Conservation (phyloP, 2,113 vertebrate genomes). For the Sorex araneus region DNA sequence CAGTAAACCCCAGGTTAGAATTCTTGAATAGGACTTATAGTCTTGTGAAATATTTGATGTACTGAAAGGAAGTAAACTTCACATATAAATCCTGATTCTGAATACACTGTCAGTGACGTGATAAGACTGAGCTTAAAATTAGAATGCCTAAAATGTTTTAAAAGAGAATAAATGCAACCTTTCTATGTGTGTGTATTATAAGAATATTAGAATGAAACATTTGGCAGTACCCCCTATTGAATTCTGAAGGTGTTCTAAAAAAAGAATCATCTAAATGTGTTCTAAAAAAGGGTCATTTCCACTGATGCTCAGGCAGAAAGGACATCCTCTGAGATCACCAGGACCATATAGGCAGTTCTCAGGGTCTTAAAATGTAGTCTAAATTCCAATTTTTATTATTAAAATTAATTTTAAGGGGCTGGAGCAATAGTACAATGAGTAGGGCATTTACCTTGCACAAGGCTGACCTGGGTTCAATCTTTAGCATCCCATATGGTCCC, state of each 20-base stretch:
- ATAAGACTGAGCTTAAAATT: background rate
- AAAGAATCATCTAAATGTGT: background rate
- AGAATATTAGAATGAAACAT: background rate
- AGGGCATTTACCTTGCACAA: no score
- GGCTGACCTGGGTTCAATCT: no score
- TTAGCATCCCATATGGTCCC: no score
- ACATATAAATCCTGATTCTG: background rate
- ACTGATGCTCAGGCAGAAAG: no score
- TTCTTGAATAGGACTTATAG: background rate
- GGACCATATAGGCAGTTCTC: no score
- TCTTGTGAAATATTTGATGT: constrained; percentile 1
- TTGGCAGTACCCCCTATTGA: background rate
- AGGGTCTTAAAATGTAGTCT: no score
- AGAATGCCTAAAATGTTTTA: background rate
- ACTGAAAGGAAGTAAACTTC: background rate
- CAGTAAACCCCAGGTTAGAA: background rate
- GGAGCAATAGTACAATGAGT: no score
- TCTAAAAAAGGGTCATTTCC: background rate
- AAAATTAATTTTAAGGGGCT: no score
- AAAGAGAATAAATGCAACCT: background rate
- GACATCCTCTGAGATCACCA: no score
- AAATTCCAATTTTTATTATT: no score
- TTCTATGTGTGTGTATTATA: background rate
- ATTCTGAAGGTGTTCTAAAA: constrained; percentile 7
- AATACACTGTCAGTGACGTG: background rate